Base-by-base conservation (phyloP, 2,797 vertebrate species). In the Huso huso region DNA sequence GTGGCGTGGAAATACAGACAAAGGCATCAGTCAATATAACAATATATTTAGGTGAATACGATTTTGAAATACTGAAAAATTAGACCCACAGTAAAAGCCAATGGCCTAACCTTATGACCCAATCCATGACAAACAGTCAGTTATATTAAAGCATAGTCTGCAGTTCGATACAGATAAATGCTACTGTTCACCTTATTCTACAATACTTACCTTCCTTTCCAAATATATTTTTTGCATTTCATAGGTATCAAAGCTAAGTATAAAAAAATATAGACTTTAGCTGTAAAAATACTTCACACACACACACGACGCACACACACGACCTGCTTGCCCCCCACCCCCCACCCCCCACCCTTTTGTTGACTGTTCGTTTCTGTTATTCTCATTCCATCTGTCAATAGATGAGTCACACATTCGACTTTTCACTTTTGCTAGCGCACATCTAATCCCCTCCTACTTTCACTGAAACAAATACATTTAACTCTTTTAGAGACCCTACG, bases 351-450 rank as follows among this genome's bases (percentile, higher is more conserved):
- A 37, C 55, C 15, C 90, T 90, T 89, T 87, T 89, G 89, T 83
- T 90, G 86, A 86, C 87, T 90, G 84, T 89, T 88, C 89, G 89
- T 86, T 89, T 89, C 78, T 89, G 85, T 88, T 89, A 89, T 89
- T 85, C 84, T 87, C 87, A 83, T 86, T 87, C 89, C 89, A 90
- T 91, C 89, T 91, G 89, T 90, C 89, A 90, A 89, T 90, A 88
- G 86, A 87, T 90, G 89, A 91, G 85, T 91, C 85, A 86, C 89
- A 89, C 88, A 37, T 37, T 37, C 37, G 37, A 37, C 90, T 37
- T 37, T 91, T 90, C 87, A 88, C 87, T 84, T 90, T 90, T 84
- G 86, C 85, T 91, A 89, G 87, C 82, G 85, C 87, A 91, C 88
- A 90, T 89, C 87, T 11, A 87, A 90, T 87, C 89, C 87, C 85